phyloP scores from a whole-genome alignment of 2,888 invertebrate genomes.

The Bhutanitis thaidina region DNA sequence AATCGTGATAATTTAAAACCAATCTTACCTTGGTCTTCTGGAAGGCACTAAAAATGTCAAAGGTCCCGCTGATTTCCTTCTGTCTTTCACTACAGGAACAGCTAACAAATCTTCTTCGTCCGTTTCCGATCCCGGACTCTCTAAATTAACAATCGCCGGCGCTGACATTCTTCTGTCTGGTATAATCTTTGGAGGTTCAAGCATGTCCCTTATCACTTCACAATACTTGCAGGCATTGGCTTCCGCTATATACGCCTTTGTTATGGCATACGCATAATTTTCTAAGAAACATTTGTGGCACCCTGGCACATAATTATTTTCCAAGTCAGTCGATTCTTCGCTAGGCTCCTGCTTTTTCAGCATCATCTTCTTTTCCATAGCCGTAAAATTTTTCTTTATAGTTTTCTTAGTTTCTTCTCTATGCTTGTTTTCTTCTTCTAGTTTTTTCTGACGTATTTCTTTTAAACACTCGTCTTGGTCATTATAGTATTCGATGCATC shows the following conservation, averaged over 20 bases:
- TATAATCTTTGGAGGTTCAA: conserved; percentile 57
- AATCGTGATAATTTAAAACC: too few relatives aligned
- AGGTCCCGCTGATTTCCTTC: conserved; percentile 78
- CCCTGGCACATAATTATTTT: conserved; percentile 56
- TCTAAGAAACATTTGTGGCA: conserved; percentile 76
- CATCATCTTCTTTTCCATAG: conserved; percentile 56
- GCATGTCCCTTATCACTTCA: conserved; percentile 70
- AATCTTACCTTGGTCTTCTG: conserved; percentile 63
- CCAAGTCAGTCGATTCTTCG: conserved; percentile 68
- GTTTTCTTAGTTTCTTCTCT: conserved; percentile 61
- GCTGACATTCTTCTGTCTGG: conserved; percentile 77
- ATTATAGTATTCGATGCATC: conserved; percentile 81
- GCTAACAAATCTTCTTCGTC: conserved; percentile 67
- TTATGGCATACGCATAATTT: conserved; percentile 70
- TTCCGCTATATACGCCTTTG: conserved; percentile 67
- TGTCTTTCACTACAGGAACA: conserved; percentile 63
- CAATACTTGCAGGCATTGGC: conserved; percentile 69
- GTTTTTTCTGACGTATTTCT: conserved; percentile 61
- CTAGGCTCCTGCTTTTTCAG: conserved; percentile 56
- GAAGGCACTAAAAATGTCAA: conserved; percentile 62
- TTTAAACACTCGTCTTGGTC: conserved; percentile 82
- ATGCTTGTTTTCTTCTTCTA: conserved; percentile 56
- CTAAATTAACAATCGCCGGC: conserved; percentile 74
- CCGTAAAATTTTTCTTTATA: conserved; percentile 49
- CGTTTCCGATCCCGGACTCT: conserved; percentile 64